Conservation (phyloP, 2,113 vertebrate genomes). For the Carollia perspicillata region DNA sequence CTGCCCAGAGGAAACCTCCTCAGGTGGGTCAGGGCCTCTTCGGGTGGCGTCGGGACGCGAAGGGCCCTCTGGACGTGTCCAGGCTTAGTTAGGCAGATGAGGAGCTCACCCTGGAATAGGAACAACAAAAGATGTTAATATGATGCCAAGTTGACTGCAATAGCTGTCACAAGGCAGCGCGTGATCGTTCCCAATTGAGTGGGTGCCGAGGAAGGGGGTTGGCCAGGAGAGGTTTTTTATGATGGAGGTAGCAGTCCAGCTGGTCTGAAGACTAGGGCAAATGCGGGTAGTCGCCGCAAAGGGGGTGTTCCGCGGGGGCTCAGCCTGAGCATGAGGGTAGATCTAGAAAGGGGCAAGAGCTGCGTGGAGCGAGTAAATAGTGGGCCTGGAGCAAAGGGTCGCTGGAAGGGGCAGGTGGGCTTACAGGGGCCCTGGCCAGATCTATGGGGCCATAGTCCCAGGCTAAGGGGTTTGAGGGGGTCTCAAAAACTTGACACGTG, state of each 20-base stretch:
- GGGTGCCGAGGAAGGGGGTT: neutral
- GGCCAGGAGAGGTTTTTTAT: neutral
- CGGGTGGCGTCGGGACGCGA: rapidly evolving
- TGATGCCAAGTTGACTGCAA: neutral
- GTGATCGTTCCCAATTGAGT: rapidly evolving
- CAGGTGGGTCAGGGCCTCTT: conserved; percentile 81
- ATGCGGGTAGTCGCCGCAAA: neutral
- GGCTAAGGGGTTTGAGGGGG: neutral
- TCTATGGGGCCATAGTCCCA: neutral
- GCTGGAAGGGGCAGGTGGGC: rapidly evolving
- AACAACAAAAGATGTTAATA: rapidly evolving
- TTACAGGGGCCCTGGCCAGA: neutral
- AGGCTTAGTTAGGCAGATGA: neutral
- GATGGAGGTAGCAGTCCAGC: neutral
- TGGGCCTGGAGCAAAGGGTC: neutral
- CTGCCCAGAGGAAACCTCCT: conserved; percentile 85
- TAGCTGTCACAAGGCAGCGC: rapidly evolving
- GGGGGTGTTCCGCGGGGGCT: neutral
- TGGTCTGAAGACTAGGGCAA: neutral
- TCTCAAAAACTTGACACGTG: neutral
- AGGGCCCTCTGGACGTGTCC: rapidly evolving
- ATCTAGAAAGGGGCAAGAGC: neutral
- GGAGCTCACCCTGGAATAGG: neutral
- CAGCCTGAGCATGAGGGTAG: neutral
- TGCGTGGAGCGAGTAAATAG: neutral